phyloP scores from a whole-genome alignment of 2,113 vertebrate genomes.

The Centropristis striata region DNA sequence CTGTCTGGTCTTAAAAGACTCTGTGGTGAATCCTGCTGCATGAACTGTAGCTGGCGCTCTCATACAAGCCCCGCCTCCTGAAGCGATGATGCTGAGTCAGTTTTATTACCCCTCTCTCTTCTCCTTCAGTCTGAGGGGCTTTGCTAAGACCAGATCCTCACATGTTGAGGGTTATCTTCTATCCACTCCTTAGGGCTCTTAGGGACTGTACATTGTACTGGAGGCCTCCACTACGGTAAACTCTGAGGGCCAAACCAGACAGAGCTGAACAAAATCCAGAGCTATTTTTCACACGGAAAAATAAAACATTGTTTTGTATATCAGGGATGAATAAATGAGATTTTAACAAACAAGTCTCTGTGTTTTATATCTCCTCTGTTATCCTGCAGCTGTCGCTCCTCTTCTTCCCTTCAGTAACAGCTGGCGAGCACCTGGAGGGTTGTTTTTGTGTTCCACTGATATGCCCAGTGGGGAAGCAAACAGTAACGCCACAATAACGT shows the following conservation, averaged over 20 bases:
- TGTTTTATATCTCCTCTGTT: background rate
- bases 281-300: slow-evolving; percentile 77
- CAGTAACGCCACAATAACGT: background rate
- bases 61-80: background rate
- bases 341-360: slow-evolving; percentile 78
- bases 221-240: slow-evolving; percentile 37
- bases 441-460: slow-evolving; percentile 39
- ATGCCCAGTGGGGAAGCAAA: slow-evolving; percentile 25
- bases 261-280: slow-evolving; percentile 61
- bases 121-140: slow-evolving; percentile 35
- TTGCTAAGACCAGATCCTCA: slow-evolving; percentile 44
- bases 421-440: slow-evolving; percentile 51
- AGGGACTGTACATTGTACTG: slow-evolving; percentile 40
- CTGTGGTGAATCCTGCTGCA: slow-evolving; percentile 46
- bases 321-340: slow-evolving; percentile 84
- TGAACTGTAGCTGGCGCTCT: slow-evolving; percentile 31
- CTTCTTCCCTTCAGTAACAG: slow-evolving; percentile 35
- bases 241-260: slow-evolving; percentile 51
- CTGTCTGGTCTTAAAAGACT: slow-evolving; percentile 21
- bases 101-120: slow-evolving; percentile 37
- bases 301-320: slow-evolving; percentile 81
- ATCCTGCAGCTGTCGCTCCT: slow-evolving; percentile 30
- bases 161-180: slow-evolving; percentile 45
- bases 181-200: slow-evolving; percentile 47
- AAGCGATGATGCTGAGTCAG: slow-evolving; percentile 11